These are phyloP conservation scores for Sylvilagus floridanus DNA, from an alignment of 2,797 vertebrate species.

Conservation along the genomic window DNA sequence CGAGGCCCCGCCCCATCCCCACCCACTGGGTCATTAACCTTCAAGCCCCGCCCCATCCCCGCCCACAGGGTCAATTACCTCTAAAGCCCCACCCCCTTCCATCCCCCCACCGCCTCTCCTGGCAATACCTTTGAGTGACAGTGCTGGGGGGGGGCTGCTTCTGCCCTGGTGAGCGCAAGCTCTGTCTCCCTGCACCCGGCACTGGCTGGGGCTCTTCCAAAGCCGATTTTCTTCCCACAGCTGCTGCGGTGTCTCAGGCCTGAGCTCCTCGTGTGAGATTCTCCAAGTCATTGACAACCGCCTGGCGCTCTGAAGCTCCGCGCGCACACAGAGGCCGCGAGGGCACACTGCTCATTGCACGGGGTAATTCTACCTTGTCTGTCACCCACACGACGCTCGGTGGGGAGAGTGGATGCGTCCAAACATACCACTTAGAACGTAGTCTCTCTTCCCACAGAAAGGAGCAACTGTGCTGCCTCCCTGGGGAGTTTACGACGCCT, in stretches of 20 bases:
- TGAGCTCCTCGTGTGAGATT: conserved; percentile 50
- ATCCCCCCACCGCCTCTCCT: too few species aligned
- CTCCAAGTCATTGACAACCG: conserved; percentile 56
- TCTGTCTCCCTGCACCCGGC: too few species aligned
- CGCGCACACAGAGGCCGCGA: conserved; percentile 59
- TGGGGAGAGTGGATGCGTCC: conserved; percentile 59
- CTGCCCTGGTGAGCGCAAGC: too few species aligned
- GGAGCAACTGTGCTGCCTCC: conserved; percentile 1
- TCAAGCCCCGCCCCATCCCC: too few species aligned
- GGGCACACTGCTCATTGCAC: conserved; percentile 68
- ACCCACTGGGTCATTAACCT: too few species aligned
- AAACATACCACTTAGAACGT: conserved; percentile 72
- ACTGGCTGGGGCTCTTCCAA: background rate
- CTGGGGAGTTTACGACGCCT: conserved; percentile 54
- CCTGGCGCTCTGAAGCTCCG: conserved; percentile 29
- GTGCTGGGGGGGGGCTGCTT: too few species aligned
- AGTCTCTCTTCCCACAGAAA: background rate
- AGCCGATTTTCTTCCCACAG: conserved; percentile 68
- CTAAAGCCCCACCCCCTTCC: too few species aligned
- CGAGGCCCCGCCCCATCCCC: too few species aligned
- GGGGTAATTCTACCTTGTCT: conserved; percentile 62
- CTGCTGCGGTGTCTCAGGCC: conserved; percentile 47
- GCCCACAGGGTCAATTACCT: too few species aligned
- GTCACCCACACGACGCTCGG: conserved; percentile 60
- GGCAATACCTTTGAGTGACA: too few species aligned